These are phyloP conservation scores for Anoplophora glabripennis DNA, from an alignment of 1,140 invertebrate genomes.

Conservation along the genomic window DNA sequence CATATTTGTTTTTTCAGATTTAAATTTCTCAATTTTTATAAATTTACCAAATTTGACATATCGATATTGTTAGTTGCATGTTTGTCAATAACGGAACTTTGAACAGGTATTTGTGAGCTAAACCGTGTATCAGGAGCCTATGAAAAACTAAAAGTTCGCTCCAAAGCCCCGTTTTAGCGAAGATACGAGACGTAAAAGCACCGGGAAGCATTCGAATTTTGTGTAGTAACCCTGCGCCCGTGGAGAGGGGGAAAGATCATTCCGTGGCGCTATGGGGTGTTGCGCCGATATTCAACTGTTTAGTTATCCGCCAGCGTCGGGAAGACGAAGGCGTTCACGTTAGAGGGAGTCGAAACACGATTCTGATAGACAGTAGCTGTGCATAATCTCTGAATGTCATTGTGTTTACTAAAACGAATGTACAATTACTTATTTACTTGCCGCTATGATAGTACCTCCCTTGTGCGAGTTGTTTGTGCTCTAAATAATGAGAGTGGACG, in stretches of 20 bases:
- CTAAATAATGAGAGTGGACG: too few species aligned
- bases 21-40: too few species aligned
- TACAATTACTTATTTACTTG: too few species aligned
- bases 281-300: slow-evolving; percentile 2
- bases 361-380: slow-evolving; percentile 5
- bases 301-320: slow-evolving; percentile 4
- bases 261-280: slow-evolving; percentile 9
- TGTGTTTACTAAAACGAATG: too few species aligned
- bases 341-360: background rate
- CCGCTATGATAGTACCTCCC: too few species aligned
- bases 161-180: background rate
- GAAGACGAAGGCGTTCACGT: background rate
- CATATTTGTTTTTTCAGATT: too few species aligned
- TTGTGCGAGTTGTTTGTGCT: too few species aligned
- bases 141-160: slow-evolving; percentile 2
- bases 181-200: slow-evolving; percentile 1
- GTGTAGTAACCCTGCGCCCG: background rate
- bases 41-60: too few species aligned
- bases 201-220: slow-evolving; percentile 2
- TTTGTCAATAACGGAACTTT: background rate
- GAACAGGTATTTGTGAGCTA: slow-evolving; percentile 1
- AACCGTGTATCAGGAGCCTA: slow-evolving; percentile 4
- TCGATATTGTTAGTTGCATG: too few species aligned
- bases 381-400: too few species aligned
- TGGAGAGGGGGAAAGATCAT: slow-evolving; percentile 9